These are phyloP conservation scores for Grus americana DNA, from an alignment of 2,113 vertebrate species.

Conservation along the genomic window DNA sequence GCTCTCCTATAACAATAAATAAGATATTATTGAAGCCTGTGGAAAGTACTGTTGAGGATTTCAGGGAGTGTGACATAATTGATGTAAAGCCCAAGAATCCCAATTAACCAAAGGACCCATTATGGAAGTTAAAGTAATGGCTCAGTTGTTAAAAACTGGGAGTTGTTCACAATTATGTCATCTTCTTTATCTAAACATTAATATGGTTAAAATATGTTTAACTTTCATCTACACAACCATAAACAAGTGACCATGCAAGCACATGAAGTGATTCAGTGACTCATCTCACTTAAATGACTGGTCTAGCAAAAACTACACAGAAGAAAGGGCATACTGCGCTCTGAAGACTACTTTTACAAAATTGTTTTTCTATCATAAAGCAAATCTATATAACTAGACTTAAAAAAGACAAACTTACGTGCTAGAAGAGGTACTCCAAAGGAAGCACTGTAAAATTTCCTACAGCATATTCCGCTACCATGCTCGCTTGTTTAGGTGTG, in stretches of 20 bases:
- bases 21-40: neutral
- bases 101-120: neutral
- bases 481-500: neutral
- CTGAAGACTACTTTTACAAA: neutral
- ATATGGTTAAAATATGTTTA: neutral
- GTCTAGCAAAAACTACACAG: neutral
- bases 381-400: neutral
- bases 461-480: no score
- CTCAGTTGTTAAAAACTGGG: neutral
- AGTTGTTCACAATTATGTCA: neutral
- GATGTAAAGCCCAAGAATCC: neutral
- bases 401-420: fast-evolving
- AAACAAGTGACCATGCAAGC: neutral
- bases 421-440: neutral
- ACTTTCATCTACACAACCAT: neutral
- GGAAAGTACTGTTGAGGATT: conserved; percentile 19
- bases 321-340: neutral
- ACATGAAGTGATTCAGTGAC: neutral
- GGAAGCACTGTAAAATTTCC: neutral
- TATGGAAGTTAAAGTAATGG: neutral
- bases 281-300: neutral
- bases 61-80: neutral
- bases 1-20: conserved; percentile 44
- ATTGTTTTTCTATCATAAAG: neutral
- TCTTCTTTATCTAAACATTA: neutral